These are phyloP conservation scores for Sesamia inferens DNA, from an alignment of 2,888 invertebrate species.

Conservation along the genomic window DNA sequence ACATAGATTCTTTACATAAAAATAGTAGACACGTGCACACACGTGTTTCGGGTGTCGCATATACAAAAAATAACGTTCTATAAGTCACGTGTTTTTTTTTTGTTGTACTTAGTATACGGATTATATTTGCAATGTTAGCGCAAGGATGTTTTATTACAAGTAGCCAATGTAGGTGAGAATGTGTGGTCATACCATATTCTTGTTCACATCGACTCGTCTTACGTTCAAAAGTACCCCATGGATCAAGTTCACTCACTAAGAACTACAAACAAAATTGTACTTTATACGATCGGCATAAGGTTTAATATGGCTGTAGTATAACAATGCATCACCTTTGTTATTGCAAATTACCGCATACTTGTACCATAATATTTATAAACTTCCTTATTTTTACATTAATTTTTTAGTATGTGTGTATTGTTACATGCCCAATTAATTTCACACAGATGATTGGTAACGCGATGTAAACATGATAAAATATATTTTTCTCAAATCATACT, in stretches of 20 bases:
- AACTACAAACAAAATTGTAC: background rate
- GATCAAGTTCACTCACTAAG: constrained; percentile 22
- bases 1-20: too few species aligned
- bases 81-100: too few species aligned
- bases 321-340: constrained; percentile 40
- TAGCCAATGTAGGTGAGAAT: constrained; percentile 21
- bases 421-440: background rate
- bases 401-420: constrained; percentile 5
- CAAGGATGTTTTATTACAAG: background rate
- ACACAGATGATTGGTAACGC: too few species aligned
- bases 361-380: constrained; percentile 53
- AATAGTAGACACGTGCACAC: too few species aligned
- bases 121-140: background rate
- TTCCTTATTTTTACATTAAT: constrained; percentile 22
- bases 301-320: background rate
- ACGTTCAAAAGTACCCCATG: constrained; percentile 16
- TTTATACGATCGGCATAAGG: rapidly evolving
- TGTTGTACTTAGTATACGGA: too few species aligned
- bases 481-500: too few species aligned
- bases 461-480: too few species aligned
- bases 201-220: constrained; percentile 30
- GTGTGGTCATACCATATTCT: constrained; percentile 11
- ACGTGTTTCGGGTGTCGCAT: too few species aligned
- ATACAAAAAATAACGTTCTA: too few species aligned
- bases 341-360: constrained; percentile 18